Evolutionary conservation across 2,113 vertebrate species (phyloP).

Genomic region (Oxyruncus cristatus): DNA sequence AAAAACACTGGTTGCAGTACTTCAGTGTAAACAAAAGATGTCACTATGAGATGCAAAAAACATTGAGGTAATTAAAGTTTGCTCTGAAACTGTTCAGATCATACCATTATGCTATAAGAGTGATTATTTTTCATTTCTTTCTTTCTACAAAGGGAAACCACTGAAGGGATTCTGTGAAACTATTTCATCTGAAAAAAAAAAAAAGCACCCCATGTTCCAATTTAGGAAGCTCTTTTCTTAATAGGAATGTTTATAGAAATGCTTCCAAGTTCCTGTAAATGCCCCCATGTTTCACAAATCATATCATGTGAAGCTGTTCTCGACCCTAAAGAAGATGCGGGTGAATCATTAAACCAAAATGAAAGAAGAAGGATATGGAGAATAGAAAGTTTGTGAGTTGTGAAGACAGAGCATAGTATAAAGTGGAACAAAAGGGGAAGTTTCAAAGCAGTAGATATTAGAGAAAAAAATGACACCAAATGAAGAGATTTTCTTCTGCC

Average conservation of each 20-base stretch:
- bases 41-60: slow-evolving; percentile 12
- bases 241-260: not conserved
- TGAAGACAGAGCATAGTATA: not conserved
- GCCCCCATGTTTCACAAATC: not conserved
- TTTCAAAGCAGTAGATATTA: not conserved
- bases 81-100: not conserved
- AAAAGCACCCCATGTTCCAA: not conserved
- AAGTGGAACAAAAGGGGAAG: not conserved
- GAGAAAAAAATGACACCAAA: not conserved
- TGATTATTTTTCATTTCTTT: slow-evolving; percentile 43
- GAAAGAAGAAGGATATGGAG: slow-evolving; percentile 14
- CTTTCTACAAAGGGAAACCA: slow-evolving; percentile 12
- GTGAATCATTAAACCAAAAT: slow-evolving; percentile 37
- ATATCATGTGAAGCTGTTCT: slow-evolving; percentile 7
- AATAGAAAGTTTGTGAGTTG: slow-evolving; percentile 24
- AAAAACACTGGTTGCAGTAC: not conserved
- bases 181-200: not conserved
- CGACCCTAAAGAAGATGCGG: not conserved
- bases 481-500: not conserved
- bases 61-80: not conserved
- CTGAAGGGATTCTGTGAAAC: slow-evolving; percentile 14
- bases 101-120: not conserved
- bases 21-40: slow-evolving; percentile 45
- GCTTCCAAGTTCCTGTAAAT: slow-evolving; percentile 57
- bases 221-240: not conserved